phyloP scores from a whole-genome alignment of 2,113 vertebrate genomes.

The Rattus rattus region DNA sequence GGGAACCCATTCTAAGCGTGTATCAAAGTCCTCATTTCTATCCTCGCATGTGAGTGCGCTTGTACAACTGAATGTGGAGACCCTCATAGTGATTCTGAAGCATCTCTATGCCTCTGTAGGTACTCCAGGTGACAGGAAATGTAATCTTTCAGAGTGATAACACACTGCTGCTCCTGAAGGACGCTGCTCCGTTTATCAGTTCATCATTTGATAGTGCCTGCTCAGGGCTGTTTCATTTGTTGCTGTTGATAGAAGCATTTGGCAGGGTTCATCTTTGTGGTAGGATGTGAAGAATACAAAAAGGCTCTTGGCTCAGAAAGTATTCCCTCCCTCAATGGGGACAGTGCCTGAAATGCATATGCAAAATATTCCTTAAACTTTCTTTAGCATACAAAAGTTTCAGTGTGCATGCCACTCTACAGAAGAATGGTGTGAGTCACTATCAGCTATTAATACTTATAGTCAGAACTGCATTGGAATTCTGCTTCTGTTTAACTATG shows the following conservation, averaged over 20 bases:
- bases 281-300: slow-evolving; percentile 67
- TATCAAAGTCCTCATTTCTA: background rate
- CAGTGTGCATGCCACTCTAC: slow-evolving; percentile 39
- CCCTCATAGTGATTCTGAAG: slow-evolving; percentile 31
- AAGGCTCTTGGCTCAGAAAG: slow-evolving; percentile 52
- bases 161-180: slow-evolving; percentile 53
- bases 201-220: slow-evolving; percentile 41
- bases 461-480: slow-evolving; percentile 54
- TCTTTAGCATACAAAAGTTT: slow-evolving; percentile 35
- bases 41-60: background rate
- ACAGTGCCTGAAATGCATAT: slow-evolving; percentile 57
- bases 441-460: slow-evolving; percentile 55
- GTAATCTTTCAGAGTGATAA: background rate
- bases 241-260: slow-evolving; percentile 66
- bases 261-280: slow-evolving; percentile 47
- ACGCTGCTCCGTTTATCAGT: slow-evolving; percentile 52
- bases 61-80: slow-evolving; percentile 11
- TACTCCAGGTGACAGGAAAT: background rate
- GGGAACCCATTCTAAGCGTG: background rate
- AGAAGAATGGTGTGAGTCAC: slow-evolving; percentile 32
- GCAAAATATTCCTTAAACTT: slow-evolving; percentile 64
- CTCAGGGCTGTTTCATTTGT: slow-evolving; percentile 57
- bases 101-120: slow-evolving; percentile 33
- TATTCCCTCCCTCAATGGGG: slow-evolving; percentile 23
- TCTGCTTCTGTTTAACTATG: slow-evolving; percentile 45